Percentiles rank a stretch among this genome's conserved stretches.
Conservation (phyloP, 2,888 invertebrate genomes). For the Galeruca laticollis region DNA sequence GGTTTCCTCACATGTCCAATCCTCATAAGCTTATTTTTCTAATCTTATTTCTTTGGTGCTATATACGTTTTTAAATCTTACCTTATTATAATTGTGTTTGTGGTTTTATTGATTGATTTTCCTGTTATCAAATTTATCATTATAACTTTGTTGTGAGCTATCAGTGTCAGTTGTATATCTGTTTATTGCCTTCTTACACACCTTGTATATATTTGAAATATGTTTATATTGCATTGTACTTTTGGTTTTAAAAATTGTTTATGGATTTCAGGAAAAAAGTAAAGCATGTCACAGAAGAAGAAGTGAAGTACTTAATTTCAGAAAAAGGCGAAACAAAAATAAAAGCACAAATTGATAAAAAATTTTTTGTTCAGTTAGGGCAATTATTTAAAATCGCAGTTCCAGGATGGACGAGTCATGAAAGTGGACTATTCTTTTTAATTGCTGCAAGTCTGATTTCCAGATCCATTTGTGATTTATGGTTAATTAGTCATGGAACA, state of each 20-base stretch:
- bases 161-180: neutral
- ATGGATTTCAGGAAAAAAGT: constrained; percentile 64
- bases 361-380: constrained; percentile 79
- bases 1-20: too few relatives aligned
- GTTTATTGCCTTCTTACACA: neutral
- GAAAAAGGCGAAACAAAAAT: constrained; percentile 73
- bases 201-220: too few relatives aligned
- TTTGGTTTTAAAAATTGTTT: constrained; percentile 20
- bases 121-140: too few relatives aligned
- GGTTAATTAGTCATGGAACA: constrained; percentile 96
- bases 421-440: constrained; percentile 78
- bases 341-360: constrained; percentile 82
- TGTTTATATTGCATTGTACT: constrained; percentile 1
- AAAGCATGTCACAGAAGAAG: constrained; percentile 74
- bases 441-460: constrained; percentile 87
- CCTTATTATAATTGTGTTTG: neutral
- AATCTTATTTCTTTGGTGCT: too few relatives aligned
- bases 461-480: constrained; percentile 94
- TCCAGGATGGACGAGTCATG: constrained; percentile 83
- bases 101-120: too few relatives aligned
- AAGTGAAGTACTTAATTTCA: constrained; percentile 84
- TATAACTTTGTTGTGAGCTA: too few relatives aligned
- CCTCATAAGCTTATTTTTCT: too few relatives aligned
- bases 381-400: constrained; percentile 80
- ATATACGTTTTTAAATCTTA: neutral